Evolutionary conservation across 2,113 vertebrate species (phyloP).

Genomic region (Epinephelus moara): DNA sequence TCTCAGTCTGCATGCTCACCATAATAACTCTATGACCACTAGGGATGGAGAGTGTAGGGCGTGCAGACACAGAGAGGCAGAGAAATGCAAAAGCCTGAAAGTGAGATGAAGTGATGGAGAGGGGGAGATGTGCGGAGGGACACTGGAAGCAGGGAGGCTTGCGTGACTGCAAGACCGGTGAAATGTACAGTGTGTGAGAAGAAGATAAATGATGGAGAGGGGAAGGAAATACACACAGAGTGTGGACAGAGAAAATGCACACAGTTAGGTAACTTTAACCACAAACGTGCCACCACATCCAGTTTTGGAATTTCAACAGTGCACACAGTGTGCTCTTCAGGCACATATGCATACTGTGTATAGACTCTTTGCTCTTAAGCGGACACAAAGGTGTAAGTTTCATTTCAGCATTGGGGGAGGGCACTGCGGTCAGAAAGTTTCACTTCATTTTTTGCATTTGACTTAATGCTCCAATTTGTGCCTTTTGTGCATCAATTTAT

Average conservation of each 20-base stretch:
- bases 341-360: background rate
- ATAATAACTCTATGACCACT: background rate
- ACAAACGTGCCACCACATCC: conserved; percentile 6
- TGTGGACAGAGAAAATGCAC: background rate
- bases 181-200: background rate
- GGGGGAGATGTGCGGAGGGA: background rate
- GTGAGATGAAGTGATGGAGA: conserved; percentile 30
- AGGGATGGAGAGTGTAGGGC: conserved; percentile 19
- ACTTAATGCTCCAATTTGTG: too few relatives aligned
- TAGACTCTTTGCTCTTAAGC: background rate
- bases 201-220: background rate
- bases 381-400: too few relatives aligned
- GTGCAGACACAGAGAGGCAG: background rate
- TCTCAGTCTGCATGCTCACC: background rate
- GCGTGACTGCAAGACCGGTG: conserved; percentile 7
- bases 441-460: too few relatives aligned
- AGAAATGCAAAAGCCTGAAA: conserved; percentile 25
- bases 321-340: background rate
- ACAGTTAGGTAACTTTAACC: background rate
- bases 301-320: background rate
- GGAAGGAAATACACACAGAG: background rate
- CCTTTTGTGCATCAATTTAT: too few relatives aligned
- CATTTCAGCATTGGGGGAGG: too few relatives aligned
- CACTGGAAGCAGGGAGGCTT: background rate
- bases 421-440: too few relatives aligned